Evolutionary conservation across 2,797 vertebrate genomes (phyloP), one percentile per base, ranked within the genome.

Genomic region (Tauraco hartlaubi): DNA sequence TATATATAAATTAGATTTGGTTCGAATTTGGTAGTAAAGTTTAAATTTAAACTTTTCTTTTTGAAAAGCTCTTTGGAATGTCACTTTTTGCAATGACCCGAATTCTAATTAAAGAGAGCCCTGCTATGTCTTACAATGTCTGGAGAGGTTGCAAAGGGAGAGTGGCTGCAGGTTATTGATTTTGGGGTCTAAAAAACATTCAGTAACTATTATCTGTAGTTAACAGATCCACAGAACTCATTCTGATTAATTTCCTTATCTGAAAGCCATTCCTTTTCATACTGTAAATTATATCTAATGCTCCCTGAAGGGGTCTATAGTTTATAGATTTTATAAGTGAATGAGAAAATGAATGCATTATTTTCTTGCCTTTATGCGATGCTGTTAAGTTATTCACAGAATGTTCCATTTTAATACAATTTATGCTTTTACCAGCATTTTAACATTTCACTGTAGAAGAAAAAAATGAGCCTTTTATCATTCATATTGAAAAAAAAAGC

Each of bases 321-420:
- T 88, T 86, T 86, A 93, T 61, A 73, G 75, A 84, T 90, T 94
- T 94, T 73, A 46, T 64, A 93, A 92, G 31, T 59, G 66, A 96
- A 94, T 79, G 58, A 89, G 73, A 73, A 89, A 83, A 93, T 33
- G 29, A 95, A 91, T 83, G 69, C 62, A 55, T 87, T 86, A 71
- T 93, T 95, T 96, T 93, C 64, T 79, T 87, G 67, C 14, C 55
- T 94, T 93, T 85, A 81, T 85, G 44, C 89, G 58, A 31, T 48
- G 41, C 55, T 75, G 37, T 76, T 77, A 76, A 87, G 28, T 83
- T 96, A 94, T 95, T 94, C 84, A 61, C 43, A 79, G 52, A 94
- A 90, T 68, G 15, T 66, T 78, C 71, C 46, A 79, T 96, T 97
- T 95, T 85, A 94, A 93, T 92, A 78, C 26, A 95, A 76, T 95